phyloP scores from a whole-genome alignment of 2,797 vertebrate species.

The Lacerta bilineata region DNA sequence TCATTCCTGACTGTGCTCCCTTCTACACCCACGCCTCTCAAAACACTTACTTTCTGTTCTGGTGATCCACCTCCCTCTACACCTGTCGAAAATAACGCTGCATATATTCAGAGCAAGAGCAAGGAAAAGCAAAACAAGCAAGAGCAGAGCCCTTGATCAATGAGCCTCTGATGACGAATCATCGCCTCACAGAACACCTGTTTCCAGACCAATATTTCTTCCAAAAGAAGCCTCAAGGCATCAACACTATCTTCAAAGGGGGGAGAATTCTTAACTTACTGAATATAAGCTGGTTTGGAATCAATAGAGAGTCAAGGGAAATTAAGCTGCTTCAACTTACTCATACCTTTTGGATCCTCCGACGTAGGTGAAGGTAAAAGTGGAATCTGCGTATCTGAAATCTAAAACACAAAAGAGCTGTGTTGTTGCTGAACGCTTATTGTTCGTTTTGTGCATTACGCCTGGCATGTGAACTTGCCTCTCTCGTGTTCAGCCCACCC shows the following conservation, averaged over 20 bases:
- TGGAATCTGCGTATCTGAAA: conserved; percentile 90
- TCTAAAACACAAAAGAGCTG: conserved; percentile 78
- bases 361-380: conserved; percentile 88
- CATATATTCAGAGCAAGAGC: rapidly evolving
- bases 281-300: conserved; percentile 62
- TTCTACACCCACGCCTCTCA: neutral
- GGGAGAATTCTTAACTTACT: neutral
- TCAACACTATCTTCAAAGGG: neutral
- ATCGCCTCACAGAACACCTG: conserved; percentile 52
- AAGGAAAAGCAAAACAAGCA: neutral
- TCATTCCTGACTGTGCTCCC: neutral
- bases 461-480: neutral
- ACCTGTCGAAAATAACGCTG: neutral
- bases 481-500: neutral
- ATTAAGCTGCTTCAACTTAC: conserved; percentile 56
- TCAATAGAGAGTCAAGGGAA: conserved; percentile 64
- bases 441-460: neutral
- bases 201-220: conserved; percentile 18
- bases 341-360: conserved; percentile 90
- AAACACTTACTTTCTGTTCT: neutral
- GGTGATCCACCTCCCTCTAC: neutral
- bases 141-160: conserved; percentile 17
- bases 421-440: conserved; percentile 17
- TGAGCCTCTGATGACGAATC: rapidly evolving
- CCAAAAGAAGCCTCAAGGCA: neutral